Conservation (phyloP, 1,140 invertebrate genomes). For the Catajapyx aquilonaris region DNA sequence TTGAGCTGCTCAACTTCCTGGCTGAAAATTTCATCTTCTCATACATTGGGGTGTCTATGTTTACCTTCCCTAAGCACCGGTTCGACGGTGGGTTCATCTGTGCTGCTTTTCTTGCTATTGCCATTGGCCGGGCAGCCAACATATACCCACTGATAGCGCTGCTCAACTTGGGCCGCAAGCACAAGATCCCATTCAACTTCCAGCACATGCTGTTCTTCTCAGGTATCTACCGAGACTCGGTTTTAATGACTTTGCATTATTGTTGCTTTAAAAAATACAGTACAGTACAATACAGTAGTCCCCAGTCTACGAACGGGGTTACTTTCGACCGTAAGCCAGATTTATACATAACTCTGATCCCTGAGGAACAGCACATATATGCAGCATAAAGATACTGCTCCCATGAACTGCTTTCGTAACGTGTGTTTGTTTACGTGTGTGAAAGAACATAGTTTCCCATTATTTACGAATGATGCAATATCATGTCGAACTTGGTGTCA, state of each 20-base stretch:
- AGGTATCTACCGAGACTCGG: constrained; percentile 43
- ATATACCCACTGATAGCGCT: constrained; percentile 90
- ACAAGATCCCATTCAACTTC: constrained; percentile 81
- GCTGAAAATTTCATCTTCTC: constrained; percentile 98
- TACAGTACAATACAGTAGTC: background rate
- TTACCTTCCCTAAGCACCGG: constrained; percentile 87
- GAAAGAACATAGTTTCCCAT: too few species aligned
- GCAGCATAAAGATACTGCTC: too few species aligned
- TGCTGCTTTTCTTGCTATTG: constrained; percentile 67
- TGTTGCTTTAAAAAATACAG: background rate
- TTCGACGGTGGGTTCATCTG: constrained; percentile 84
- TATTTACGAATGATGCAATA: too few species aligned
- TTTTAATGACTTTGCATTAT: constrained; percentile 1
- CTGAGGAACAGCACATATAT: background rate
- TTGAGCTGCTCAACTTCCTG: constrained; percentile 88
- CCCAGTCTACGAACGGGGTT: too few species aligned
- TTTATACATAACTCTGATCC: too few species aligned
- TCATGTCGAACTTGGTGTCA: too few species aligned
- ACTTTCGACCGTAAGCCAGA: too few species aligned
- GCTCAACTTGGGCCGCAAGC: constrained; percentile 77
- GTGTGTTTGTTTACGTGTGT: too few species aligned
- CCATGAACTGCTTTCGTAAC: too few species aligned
- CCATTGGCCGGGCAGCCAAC: constrained; percentile 72
- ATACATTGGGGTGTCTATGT: constrained; percentile 97
- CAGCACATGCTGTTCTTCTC: constrained; percentile 99